These are phyloP conservation scores for Actenoides lindsayi DNA, from an alignment of 2,113 vertebrate genomes.

Conservation along the genomic window DNA sequence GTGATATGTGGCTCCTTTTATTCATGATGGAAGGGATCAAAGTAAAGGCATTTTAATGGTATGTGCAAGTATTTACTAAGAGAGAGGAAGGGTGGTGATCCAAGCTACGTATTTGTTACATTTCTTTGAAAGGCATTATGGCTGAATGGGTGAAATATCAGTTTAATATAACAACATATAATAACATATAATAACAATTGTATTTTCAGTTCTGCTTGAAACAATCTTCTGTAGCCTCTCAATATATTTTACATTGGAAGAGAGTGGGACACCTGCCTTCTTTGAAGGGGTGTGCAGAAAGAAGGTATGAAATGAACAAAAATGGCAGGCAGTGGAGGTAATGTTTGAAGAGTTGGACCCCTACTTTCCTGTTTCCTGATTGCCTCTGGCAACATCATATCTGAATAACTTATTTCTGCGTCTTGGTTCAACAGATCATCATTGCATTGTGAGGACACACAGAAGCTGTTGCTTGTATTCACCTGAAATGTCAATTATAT, in stretches of 20 bases:
- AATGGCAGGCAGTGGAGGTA: not conserved
- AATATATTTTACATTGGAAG: not conserved
- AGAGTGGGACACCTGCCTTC: not conserved
- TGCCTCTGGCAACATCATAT: not conserved
- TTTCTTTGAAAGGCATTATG: not conserved
- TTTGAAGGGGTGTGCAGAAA: not conserved
- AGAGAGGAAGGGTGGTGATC: not conserved
- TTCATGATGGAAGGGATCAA: not conserved
- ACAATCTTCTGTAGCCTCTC: not conserved
- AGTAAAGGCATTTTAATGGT: not conserved
- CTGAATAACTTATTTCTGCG: not conserved
- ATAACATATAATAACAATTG: not conserved
- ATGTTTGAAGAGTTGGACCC: not conserved
- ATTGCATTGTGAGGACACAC: not conserved
- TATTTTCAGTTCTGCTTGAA: not conserved
- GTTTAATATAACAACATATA: not conserved
- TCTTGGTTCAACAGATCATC: not conserved
- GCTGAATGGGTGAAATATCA: not conserved
- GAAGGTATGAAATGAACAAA: not conserved
- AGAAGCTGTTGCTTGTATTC: not conserved
- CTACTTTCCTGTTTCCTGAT: not conserved
- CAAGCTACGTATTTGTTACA: accelerated
- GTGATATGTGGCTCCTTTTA: not conserved
- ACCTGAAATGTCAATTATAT: not conserved
- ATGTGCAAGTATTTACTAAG: not conserved